Percentiles rank a stretch among this genome's conserved stretches.
Evolutionary conservation across 2,113 vertebrate genomes (phyloP).

Genomic region (Puntigrus tetrazona): DNA sequence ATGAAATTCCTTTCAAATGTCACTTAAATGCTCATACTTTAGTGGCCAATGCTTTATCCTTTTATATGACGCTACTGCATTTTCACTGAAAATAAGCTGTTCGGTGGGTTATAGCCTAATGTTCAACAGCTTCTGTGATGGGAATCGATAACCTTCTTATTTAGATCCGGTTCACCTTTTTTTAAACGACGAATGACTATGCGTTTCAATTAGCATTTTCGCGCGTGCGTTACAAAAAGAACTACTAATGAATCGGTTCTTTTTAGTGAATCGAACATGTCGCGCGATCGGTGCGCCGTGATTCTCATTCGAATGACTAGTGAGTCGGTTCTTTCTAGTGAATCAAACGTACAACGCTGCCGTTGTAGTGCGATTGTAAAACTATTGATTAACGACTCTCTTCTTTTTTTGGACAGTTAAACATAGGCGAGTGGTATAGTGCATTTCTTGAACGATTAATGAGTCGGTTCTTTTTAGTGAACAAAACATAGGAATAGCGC

Average conservation of each 20-base stretch:
- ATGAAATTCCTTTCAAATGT: background rate
- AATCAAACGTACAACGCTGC: background rate
- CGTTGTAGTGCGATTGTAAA: background rate
- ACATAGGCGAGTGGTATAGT: background rate
- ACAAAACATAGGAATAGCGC: background rate
- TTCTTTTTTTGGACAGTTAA: background rate
- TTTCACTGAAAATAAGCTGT: background rate
- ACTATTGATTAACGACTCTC: background rate
- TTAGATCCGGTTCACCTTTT: background rate
- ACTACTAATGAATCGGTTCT: background rate
- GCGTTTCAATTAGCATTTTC: background rate
- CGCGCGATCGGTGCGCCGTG: too few species aligned
- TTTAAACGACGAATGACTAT: background rate
- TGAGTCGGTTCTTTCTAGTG: background rate
- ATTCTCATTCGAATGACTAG: background rate
- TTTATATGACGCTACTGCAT: background rate
- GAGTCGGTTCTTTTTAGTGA: background rate
- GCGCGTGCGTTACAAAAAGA: background rate
- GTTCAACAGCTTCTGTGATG: background rate
- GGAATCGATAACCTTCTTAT: background rate
- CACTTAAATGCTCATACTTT: background rate
- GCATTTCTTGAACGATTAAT: background rate
- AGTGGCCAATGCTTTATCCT: background rate
- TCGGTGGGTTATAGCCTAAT: background rate
- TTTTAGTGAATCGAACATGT: background rate